Evolutionary conservation across 2,113 vertebrate species (phyloP).

Genomic region (Anguilla japonica): DNA sequence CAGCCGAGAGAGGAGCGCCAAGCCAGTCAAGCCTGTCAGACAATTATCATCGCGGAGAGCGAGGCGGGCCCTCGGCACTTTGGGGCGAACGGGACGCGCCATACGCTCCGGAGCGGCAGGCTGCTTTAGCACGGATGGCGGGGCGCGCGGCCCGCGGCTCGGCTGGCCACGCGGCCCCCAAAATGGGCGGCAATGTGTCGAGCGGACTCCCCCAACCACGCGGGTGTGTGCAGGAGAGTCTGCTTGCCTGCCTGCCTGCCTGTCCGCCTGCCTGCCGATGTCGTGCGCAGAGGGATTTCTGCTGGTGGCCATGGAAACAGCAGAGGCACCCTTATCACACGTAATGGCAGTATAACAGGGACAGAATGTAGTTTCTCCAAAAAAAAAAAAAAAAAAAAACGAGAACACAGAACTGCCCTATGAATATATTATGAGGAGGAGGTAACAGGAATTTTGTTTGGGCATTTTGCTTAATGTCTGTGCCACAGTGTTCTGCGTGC

Average conservation of each 20-base stretch:
- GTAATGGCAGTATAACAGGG: neutral
- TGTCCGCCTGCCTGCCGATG: neutral
- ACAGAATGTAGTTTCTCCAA: neutral
- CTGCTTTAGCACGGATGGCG: slow-evolving; percentile 11
- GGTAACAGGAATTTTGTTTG: neutral
- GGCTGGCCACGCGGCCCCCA: neutral
- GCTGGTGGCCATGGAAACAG: neutral
- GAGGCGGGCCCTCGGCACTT: slow-evolving; percentile 41
- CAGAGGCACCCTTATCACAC: neutral
- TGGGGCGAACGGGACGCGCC: neutral
- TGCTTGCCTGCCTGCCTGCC: neutral
- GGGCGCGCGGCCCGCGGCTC: neutral
- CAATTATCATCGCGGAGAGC: slow-evolving; percentile 51
- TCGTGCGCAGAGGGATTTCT: neutral
- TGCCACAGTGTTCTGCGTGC: neutral
- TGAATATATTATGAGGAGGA: neutral
- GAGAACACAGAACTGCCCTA: neutral
- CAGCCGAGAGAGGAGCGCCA: slow-evolving; percentile 3
- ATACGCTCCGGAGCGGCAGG: neutral
- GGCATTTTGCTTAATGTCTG: neutral
- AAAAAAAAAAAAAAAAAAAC: neutral
- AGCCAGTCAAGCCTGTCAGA: slow-evolving; percentile 51
- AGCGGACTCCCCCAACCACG: neutral
- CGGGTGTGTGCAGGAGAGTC: neutral
- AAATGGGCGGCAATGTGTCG: neutral